Percentiles rank a stretch among this genome's conserved stretches.
phyloP scores from a whole-genome alignment of 2,113 vertebrate species.

The Talpa occidentalis region DNA sequence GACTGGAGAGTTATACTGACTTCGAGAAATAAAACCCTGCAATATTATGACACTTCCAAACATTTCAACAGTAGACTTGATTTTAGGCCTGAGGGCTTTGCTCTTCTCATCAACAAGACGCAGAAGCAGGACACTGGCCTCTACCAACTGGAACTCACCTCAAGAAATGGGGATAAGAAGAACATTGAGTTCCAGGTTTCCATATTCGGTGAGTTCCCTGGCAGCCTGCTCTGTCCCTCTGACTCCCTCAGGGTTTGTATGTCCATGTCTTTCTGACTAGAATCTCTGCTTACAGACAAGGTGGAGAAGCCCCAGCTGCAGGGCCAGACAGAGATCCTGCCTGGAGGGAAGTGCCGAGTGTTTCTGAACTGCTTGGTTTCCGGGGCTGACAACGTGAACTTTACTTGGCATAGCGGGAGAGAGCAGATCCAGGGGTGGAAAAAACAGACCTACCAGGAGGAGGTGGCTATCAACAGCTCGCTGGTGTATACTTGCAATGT shows the following conservation, averaged over 20 bases:
- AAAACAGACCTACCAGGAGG: neutral
- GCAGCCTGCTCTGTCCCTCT: neutral
- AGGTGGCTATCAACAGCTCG: fast-evolving
- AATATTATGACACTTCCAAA: fast-evolving
- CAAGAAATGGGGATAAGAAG: fast-evolving
- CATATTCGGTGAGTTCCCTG: conserved; percentile 66
- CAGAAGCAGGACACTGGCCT: neutral
- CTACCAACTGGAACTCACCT: neutral
- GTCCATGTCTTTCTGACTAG: conserved; percentile 4
- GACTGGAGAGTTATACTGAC: fast-evolving
- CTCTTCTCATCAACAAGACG: conserved; percentile 1
- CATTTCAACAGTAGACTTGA: fast-evolving
- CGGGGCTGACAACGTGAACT: neutral
- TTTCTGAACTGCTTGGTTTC: conserved; percentile 22
- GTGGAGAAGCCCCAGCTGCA: neutral
- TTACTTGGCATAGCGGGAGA: conserved; percentile 53
- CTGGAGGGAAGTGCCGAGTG: neutral
- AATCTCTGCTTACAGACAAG: conserved; percentile 63
- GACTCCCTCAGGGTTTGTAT: neutral
- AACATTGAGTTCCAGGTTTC: fast-evolving
- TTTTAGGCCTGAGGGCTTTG: fast-evolving
- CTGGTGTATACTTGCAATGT: conserved; percentile 21
- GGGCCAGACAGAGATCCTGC: neutral
- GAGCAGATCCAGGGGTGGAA: fast-evolving
- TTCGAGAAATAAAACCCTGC: neutral